These are phyloP conservation scores for Hyperoplus immaculatus DNA, from an alignment of 2,797 vertebrate species.

Conservation along the genomic window DNA sequence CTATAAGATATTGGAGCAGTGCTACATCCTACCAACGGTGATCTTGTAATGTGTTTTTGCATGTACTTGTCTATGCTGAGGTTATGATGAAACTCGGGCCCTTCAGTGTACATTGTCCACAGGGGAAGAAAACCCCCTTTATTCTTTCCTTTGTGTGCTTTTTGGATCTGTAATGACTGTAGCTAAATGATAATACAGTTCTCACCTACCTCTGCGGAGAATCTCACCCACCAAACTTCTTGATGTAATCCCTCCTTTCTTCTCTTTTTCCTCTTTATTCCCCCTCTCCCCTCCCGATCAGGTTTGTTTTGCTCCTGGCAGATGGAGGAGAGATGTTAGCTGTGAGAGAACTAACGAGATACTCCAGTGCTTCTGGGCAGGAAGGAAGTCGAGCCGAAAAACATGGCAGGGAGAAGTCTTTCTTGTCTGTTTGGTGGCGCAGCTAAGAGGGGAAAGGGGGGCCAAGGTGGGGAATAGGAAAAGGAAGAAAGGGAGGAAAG, in stretches of 20 bases:
- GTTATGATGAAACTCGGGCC: conserved; percentile 79
- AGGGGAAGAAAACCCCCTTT: conserved; percentile 69
- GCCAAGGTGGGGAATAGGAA: conserved; percentile 79
- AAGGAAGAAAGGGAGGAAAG: conserved; percentile 77
- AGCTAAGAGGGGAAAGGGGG: conserved; percentile 67
- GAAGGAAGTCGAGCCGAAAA: conserved; percentile 87
- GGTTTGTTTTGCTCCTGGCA: conserved; percentile 83
- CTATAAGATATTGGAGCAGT: conserved; percentile 38
- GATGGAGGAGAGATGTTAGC: conserved; percentile 75
- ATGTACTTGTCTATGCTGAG: conserved; percentile 30
- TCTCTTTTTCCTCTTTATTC: conserved; percentile 56
- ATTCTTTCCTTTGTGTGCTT: conserved; percentile 57
- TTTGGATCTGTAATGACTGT: conserved; percentile 75
- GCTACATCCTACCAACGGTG: conserved; percentile 33
- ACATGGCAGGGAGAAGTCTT: conserved; percentile 81
- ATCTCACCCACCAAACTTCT: conserved; percentile 72
- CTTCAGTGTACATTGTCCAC: conserved; percentile 72
- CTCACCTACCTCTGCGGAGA: conserved; percentile 69
- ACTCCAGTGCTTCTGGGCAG: conserved; percentile 85
- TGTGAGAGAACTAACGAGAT: conserved; percentile 85
- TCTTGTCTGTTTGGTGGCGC: conserved; percentile 85
- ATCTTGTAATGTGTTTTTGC: conserved; percentile 50
- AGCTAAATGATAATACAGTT: conserved; percentile 70
- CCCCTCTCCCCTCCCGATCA: conserved; percentile 41
- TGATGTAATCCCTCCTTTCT: conserved; percentile 66